Evolutionary conservation across 1,140 invertebrate genomes (phyloP), one percentile per base, ranked within the genome.

Genomic region (Orchestia grillus): DNA sequence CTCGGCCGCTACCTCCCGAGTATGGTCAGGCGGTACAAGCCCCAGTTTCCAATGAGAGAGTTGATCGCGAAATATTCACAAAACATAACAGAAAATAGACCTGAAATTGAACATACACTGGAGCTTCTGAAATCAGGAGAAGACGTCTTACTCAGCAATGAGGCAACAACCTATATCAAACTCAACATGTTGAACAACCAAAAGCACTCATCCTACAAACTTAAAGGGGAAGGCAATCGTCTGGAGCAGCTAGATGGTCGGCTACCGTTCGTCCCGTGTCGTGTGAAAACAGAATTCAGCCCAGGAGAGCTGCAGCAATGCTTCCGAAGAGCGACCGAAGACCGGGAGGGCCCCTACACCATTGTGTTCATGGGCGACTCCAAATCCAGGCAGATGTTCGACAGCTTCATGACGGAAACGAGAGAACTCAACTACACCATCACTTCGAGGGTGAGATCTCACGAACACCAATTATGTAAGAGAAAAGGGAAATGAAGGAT

Each of bases 341-440:
- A 44, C 28, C 92, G 92, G 43, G 92, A 94, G 44, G 36, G 11
- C 40, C 92, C 92, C 92, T 94, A 94, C 92, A 94, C 43, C 92
- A 47, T 94, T 44, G 92, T 94, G 44, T 94, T 94, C 92, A 44
- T 94, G 44, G 92, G 92, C 44, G 92, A 94, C 92, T 94, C 92
- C 44, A 94, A 94, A 40, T 11, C 43, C 8, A 44, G 92, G 92
- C 41, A n/a, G 44, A 6, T 94, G 16, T 94, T 44, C 44, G 92
- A 94, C 19, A 94, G 11, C 44, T 94, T 94, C 92, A 40, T 94
- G 41, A 47, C 92, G 11, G 41, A 94, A 44, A 94, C 92, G 6
- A 45, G 43, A 40, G 92, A 40, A 4, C 44, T 94, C 6, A 94
- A 94, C 92, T 94, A 94, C 44, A 94, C 92, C 0, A 28, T 94